Conservation (phyloP, 2,113 vertebrate species). For the Phaethornis superciliosus region DNA sequence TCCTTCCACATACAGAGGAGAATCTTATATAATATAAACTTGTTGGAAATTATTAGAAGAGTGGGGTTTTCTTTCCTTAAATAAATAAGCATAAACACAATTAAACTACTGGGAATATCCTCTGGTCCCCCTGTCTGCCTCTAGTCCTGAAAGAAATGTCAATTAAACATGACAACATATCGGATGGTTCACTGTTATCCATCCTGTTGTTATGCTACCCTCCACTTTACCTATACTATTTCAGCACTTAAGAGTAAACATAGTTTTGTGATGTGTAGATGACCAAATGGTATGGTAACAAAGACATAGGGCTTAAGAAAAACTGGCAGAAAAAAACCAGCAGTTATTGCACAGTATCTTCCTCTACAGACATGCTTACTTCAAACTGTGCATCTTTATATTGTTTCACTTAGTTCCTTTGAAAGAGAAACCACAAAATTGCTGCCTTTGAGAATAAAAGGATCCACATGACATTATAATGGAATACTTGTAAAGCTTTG, state of each 20-base stretch:
- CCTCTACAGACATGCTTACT: background rate
- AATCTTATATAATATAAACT: background rate
- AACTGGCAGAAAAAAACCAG: background rate
- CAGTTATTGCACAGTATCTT: background rate
- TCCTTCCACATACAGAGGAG: background rate
- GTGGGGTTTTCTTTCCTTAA: background rate
- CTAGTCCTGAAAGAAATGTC: background rate
- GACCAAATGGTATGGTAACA: background rate
- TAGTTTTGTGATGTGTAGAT: background rate
- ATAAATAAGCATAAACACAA: background rate
- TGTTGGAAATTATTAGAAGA: background rate
- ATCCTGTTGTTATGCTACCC: background rate
- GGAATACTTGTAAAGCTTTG: background rate
- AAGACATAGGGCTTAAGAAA: background rate
- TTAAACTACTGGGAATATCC: background rate
- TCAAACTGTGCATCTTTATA: constrained; percentile 2
- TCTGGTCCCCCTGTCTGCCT: background rate
- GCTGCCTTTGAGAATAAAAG: constrained; percentile 8
- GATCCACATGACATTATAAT: background rate
- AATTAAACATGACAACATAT: background rate
- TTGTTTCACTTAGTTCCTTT: background rate
- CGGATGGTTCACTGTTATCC: background rate
- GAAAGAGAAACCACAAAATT: constrained; percentile 42
- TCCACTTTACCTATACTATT: background rate
- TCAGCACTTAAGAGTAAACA: background rate